These are phyloP conservation scores for Rhabdomys dilectus DNA, from an alignment of 2,113 vertebrate species.

Conservation along the genomic window DNA sequence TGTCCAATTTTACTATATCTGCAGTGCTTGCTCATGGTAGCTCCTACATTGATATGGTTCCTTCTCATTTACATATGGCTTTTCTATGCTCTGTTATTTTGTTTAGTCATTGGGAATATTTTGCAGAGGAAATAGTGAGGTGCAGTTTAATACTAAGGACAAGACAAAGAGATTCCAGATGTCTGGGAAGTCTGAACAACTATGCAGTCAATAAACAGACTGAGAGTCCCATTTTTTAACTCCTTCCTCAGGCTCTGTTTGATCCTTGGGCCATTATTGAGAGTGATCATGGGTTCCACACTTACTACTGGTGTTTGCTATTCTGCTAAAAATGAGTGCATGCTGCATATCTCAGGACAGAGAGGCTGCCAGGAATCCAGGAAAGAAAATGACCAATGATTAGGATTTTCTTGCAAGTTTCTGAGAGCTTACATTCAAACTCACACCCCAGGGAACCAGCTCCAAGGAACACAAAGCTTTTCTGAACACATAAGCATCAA, in stretches of 20 bases:
- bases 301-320: not conserved
- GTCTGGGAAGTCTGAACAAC: too few relatives aligned
- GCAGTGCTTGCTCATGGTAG: not conserved
- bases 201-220: too few relatives aligned
- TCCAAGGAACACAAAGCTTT: too few relatives aligned
- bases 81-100: not conserved
- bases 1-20: not conserved
- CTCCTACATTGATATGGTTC: not conserved
- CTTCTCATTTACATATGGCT: not conserved
- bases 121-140: too few relatives aligned
- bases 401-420: not conserved
- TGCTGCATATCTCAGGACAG: not conserved
- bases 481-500: not conserved
- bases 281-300: not conserved
- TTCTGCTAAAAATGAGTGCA: not conserved
- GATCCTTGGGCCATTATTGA: not conserved
- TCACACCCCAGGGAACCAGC: not conserved
- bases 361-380: not conserved
- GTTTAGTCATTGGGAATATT: not conserved
- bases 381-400: not conserved
- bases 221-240: accelerated
- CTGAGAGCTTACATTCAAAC: not conserved
- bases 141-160: not conserved
- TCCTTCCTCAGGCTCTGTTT: not conserved
- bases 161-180: too few relatives aligned